A percentile compares a stretch with the other conserved stretches of the same genome.
Conservation (phyloP, 2,888 invertebrate species). For the Lithophane semibrunnea region DNA sequence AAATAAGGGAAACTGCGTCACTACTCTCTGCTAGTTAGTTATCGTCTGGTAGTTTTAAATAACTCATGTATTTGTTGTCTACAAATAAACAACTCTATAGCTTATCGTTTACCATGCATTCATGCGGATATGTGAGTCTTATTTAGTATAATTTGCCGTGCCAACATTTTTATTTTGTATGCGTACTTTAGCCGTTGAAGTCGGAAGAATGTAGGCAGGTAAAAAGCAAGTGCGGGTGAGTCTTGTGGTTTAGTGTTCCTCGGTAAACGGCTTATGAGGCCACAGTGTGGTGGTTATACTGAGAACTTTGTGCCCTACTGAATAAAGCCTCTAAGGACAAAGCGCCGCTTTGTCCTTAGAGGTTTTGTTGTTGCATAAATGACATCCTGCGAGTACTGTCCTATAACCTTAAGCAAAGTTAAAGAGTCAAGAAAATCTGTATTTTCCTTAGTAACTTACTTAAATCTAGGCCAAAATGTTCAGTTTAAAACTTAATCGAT, state of each 20-base stretch:
- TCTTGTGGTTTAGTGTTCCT: conserved; percentile 51
- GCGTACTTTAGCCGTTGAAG: too few relatives aligned
- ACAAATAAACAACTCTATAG: background rate
- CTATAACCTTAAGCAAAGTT: background rate
- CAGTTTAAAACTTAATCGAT: background rate
- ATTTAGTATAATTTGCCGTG: background rate
- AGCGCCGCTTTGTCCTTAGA: background rate
- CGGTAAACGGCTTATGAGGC: conserved; percentile 26
- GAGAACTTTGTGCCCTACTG: conserved; percentile 32
- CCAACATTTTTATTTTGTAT: too few relatives aligned
- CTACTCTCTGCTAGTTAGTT: conserved; percentile 10
- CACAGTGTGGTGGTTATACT: conserved; percentile 35
- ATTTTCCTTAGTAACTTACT: background rate
- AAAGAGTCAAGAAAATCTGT: background rate
- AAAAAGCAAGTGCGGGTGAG: conserved; percentile 52
- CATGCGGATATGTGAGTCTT: conserved; percentile 33
- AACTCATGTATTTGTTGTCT: conserved; percentile 20
- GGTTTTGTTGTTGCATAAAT: background rate
- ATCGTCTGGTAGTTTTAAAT: conserved; percentile 13
- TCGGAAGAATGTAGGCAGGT: too few relatives aligned
- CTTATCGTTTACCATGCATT: conserved; percentile 4
- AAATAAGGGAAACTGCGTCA: conserved; percentile 25
- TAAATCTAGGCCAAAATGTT: background rate
- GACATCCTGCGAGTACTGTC: background rate
- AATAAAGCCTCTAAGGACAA: background rate